These are phyloP conservation scores for Clunio marinus DNA, from an alignment of 2,888 invertebrate genomes.

Conservation along the genomic window DNA sequence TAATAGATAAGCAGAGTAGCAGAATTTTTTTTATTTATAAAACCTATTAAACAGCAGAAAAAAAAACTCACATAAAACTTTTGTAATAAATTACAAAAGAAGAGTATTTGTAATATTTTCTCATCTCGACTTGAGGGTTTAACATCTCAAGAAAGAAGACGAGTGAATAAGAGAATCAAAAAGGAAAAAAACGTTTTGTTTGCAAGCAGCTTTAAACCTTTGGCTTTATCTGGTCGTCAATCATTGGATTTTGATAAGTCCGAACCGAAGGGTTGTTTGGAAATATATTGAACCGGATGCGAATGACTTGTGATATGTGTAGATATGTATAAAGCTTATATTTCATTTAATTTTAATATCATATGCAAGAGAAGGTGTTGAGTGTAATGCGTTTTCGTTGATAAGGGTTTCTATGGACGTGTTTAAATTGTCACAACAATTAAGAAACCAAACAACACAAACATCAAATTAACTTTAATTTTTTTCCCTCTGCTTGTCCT, in stretches of 20 bases:
- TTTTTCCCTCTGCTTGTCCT: not conserved
- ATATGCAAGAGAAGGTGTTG: no score
- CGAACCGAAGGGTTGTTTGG: not conserved
- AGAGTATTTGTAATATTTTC: not conserved
- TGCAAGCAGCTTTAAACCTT: not conserved
- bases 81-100: slow-evolving; percentile 28
- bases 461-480: slow-evolving; percentile 4
- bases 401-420: no score
- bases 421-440: slow-evolving; percentile 11
- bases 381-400: no score
- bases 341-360: no score
- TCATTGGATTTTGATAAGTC: not conserved
- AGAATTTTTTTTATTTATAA: slow-evolving; percentile 17
- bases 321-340: no score
- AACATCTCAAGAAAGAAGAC: not conserved
- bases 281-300: not conserved
- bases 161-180: not conserved
- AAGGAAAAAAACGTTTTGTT: not conserved
- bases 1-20: not conserved
- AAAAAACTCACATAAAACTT: slow-evolving; percentile 34
- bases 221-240: not conserved
- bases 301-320: no score
- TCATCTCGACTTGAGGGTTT: not conserved
- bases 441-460: not conserved
- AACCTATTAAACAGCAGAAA: slow-evolving; percentile 32